Evolutionary conservation across 2,113 vertebrate genomes (phyloP).

Genomic region (Eulemur rufifrons): DNA sequence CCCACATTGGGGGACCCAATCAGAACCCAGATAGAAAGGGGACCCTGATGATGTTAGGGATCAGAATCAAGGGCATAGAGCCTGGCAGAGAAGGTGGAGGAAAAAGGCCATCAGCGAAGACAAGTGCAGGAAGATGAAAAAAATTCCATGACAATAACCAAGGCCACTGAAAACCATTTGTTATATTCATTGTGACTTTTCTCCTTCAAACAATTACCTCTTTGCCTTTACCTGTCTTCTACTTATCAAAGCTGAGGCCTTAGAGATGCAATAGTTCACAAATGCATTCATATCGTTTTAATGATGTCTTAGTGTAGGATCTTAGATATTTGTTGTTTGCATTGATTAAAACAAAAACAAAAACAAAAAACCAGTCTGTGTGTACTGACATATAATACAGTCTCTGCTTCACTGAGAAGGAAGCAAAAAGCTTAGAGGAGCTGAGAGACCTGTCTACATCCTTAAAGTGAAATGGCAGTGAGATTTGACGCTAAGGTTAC

Average conservation of each 20-base stretch:
- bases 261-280: neutral
- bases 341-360: neutral
- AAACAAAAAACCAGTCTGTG: neutral
- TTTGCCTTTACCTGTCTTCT: neutral
- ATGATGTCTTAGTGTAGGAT: neutral
- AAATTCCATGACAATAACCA: neutral
- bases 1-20: neutral
- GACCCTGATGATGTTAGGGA: neutral
- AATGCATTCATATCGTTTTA: neutral
- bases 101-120: neutral
- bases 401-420: neutral
- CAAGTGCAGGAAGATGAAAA: neutral
- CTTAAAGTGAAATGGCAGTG: neutral
- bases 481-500: neutral
- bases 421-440: neutral
- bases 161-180: neutral
- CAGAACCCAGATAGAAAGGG: neutral
- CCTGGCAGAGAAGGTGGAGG: neutral
- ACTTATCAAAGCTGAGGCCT: neutral
- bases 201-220: neutral
- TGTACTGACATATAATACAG: neutral
- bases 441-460: rapidly evolving
- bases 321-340: neutral
- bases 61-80: neutral
- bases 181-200: neutral